These are phyloP conservation scores for Anastatus disparis DNA, from an alignment of 1,140 invertebrate genomes.

Conservation along the genomic window DNA sequence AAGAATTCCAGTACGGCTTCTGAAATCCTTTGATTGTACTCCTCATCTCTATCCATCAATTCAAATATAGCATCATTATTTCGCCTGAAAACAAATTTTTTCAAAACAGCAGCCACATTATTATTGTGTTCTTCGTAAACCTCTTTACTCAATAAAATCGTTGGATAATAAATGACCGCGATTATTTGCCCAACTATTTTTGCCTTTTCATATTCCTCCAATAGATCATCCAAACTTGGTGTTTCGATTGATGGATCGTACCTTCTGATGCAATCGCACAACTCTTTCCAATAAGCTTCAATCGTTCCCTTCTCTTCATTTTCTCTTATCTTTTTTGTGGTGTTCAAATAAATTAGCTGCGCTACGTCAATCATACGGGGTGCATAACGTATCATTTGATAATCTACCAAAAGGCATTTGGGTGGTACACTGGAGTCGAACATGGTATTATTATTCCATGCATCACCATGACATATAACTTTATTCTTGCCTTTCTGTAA, in stretches of 20 bases:
- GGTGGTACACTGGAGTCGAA: slow-evolving; percentile 58
- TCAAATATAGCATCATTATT: neutral
- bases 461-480: slow-evolving; percentile 28
- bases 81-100: neutral
- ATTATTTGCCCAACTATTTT: neutral
- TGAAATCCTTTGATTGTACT: neutral
- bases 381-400: slow-evolving; percentile 65
- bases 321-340: neutral
- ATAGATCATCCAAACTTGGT: neutral
- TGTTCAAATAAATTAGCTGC: slow-evolving; percentile 46
- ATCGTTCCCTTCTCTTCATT: neutral
- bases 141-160: neutral
- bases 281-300: neutral
- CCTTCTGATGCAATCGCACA: neutral
- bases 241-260: neutral
- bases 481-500: neutral
- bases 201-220: neutral
- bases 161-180: slow-evolving; percentile 1
- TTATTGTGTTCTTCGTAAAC: neutral
- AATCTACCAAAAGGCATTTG: slow-evolving; percentile 69
- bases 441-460: slow-evolving; percentile 34
- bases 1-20: slow-evolving; percentile 10
- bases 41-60: neutral
- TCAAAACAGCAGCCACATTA: neutral
- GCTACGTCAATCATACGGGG: slow-evolving; percentile 61